Evolutionary conservation across 2,113 vertebrate genomes (phyloP), one percentile per base, ranked within the genome.

Genomic region (Sterna hirundo): DNA sequence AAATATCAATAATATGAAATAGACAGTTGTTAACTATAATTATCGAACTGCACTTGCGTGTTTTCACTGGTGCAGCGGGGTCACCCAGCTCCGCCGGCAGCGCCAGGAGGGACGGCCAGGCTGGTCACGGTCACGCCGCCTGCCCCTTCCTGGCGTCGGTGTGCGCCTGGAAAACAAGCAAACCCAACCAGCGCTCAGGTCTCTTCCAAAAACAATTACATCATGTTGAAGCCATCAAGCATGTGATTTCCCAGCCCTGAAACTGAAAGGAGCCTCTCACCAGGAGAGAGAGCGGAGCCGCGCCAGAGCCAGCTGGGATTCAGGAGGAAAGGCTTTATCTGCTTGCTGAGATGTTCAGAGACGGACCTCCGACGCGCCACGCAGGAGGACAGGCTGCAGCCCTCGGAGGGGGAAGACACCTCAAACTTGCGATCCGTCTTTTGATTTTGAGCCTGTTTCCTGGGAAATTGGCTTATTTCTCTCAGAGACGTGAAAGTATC

Each of bases 201-300:
- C 90, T 92, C 82, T 58, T 86, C 86, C 78, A 71, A 38, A 86
- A 92, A 66, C 95, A 83, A 52, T 95, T 11, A 91, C 74, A 58
- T 92, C 96, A 92, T n/a, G 61, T 25, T 5, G 54, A 57, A 95
- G 94, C 83, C 70, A 40, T 81, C 10, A 44, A 82, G 81, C 95
- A 91, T 87, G 88, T 95, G 95, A 89, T 89, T 97, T 95, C 96
- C 86, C 77, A 76, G 61, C 76, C 68, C 89, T 4, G 23, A 11
- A 91, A 76, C 16, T 7, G 86, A 76, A 88, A 91, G 77, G 57
- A 47, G 64, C 64, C 64, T 78, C 57, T 72, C 46, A 92, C 61
- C 91, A 51, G 58, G 83, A 91, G 54, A 38, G 69, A 77, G 46
- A 70, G 90, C 70, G 88, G 15, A 51, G 79, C 71, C 57, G 82